Evolutionary conservation across 2,113 vertebrate species (phyloP), one percentile per base, ranked within the genome.

Genomic region (Periophthalmus modestus): DNA sequence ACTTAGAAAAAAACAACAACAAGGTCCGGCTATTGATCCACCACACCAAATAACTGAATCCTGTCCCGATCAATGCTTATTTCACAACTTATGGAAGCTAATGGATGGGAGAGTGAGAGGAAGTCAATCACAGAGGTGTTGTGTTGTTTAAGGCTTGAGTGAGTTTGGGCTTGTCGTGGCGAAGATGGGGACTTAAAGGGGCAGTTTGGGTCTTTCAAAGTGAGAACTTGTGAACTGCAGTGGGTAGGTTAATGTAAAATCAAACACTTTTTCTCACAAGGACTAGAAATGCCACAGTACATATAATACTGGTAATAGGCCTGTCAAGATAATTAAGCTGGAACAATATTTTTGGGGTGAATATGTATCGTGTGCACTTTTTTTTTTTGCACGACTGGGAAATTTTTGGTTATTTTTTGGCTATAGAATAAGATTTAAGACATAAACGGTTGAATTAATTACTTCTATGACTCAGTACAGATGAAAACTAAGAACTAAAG

Each of bases 11-110:
- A 92, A 87, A 61, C 24, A 15, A 81, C 90, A 88, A 87, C 82
- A 89, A 82, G 82, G 72, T 87, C 82, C 82, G 70, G 34, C 83
- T 88, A 94, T 93, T 93, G 93, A 94, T 94, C 88, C 78, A 47
- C 50, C 2, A 71, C 65, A 79, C 90, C 90, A 92, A 91, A 93
- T 91, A 90, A 93, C 84, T 79, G 84, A 88, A 87, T 89, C 78
- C 77, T 85, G 65, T 82, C 76, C 68, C 68, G 59, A 88, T 90
- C 90, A 78, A 89, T 91, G 73, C 77, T 82, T 85, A 82, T 83
- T 89, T 89, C 87, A 86, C 87, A 90, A 92, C 86, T 91, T 92
- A 90, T 87, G 78, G 88, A 83, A 71, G 58, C 80, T 88, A 82
- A 88, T 83, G 70, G 88, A 76, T 73, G 83, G 86, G 82, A 81